These are phyloP conservation scores for Eupsittula cactorum DNA, from an alignment of 2,113 vertebrate species.

Conservation along the genomic window DNA sequence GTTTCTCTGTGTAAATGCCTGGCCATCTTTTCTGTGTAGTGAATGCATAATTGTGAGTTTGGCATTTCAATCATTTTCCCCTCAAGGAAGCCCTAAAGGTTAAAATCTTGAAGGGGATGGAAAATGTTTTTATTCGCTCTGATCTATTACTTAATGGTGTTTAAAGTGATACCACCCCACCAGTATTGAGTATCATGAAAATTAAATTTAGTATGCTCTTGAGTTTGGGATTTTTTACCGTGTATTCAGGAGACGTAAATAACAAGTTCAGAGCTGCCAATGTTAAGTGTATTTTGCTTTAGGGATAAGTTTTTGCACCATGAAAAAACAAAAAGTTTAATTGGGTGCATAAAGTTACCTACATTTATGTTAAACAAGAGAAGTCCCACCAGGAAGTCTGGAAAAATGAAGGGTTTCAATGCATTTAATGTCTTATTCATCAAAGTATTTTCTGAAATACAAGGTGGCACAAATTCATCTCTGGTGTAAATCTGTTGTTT, in stretches of 20 bases:
- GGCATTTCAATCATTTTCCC: constrained; percentile 58
- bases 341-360: background rate
- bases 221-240: background rate
- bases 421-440: background rate
- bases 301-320: background rate
- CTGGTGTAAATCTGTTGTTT: background rate
- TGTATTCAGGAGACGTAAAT: background rate
- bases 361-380: background rate
- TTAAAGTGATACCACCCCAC: background rate
- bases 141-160: constrained; percentile 2
- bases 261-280: background rate
- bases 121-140: constrained; percentile 54
- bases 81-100: constrained; percentile 61
- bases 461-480: background rate
- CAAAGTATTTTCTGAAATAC: background rate
- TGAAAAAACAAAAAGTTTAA: background rate
- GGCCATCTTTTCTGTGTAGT: background rate
- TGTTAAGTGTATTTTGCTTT: background rate
- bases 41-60: constrained; percentile 47
- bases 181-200: background rate
- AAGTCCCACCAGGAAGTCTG: background rate
- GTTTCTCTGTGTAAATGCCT: constrained; percentile 49
- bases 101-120: constrained; percentile 29
- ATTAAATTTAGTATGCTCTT: background rate
- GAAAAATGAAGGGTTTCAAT: background rate